These are phyloP conservation scores for Brachionichthys hirsutus DNA, from an alignment of 2,113 vertebrate species.

Conservation along the genomic window DNA sequence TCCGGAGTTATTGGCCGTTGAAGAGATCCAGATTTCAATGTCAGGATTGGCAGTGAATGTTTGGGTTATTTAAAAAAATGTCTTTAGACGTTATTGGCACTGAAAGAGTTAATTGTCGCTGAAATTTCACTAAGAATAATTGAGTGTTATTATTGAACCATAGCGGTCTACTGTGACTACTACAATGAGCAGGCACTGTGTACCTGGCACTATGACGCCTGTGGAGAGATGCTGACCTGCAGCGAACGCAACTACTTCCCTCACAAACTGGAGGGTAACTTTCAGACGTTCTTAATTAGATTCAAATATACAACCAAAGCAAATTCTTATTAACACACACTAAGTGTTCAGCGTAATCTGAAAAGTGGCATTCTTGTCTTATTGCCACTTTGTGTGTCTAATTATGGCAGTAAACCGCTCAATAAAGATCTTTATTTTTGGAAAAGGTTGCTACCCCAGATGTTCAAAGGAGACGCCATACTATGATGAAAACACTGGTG, in stretches of 20 bases:
- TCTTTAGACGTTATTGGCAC: no score
- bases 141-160: neutral
- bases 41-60: no score
- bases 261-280: conserved; percentile 82
- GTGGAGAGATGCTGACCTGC: conserved; percentile 79
- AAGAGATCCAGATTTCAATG: no score
- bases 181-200: conserved; percentile 79
- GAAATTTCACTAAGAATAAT: no score
- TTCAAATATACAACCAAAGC: neutral
- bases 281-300: neutral
- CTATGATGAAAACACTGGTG: conserved; percentile 81
- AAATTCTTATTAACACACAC: neutral
- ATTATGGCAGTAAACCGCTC: neutral
- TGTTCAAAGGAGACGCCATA: conserved; percentile 78
- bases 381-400: neutral
- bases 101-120: no score
- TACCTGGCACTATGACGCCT: conserved; percentile 85
- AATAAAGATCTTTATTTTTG: conserved; percentile 5
- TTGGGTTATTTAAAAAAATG: no score
- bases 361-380: neutral
- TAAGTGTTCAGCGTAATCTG: neutral
- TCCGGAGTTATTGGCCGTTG: no score
- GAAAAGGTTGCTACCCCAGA: conserved; percentile 84
- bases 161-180: conserved; percentile 87
- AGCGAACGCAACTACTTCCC: conserved; percentile 68